Evolutionary conservation across 1,140 invertebrate species (phyloP).

Genomic region (Globodera ellingtonae): DNA sequence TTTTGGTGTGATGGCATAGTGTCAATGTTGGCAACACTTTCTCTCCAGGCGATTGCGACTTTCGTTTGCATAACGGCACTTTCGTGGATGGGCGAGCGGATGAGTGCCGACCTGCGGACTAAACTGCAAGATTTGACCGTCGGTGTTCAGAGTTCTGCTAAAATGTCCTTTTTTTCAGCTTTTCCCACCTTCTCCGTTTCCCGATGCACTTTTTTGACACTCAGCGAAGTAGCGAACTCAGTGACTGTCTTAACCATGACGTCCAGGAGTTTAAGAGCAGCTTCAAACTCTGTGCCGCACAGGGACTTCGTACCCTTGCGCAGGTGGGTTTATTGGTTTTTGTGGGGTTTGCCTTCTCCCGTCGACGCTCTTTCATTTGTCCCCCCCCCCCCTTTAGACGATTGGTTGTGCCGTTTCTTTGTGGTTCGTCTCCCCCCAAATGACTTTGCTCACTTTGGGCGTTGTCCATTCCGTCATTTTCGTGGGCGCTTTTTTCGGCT

Average conservation of each 20-base stretch:
- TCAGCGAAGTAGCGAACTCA: slow-evolving; percentile 84
- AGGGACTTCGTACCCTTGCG: slow-evolving; percentile 35
- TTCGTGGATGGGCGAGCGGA: slow-evolving; percentile 81
- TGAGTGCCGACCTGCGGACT: slow-evolving; percentile 78
- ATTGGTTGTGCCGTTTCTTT: slow-evolving; percentile 79
- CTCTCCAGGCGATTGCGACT: slow-evolving; percentile 77
- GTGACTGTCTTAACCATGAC: slow-evolving; percentile 85
- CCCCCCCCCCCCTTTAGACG: slow-evolving; percentile 68
- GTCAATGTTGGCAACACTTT: slow-evolving; percentile 7
- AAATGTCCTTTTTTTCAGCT: neutral
- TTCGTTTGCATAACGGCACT: slow-evolving; percentile 84
- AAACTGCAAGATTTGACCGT: slow-evolving; percentile 71
- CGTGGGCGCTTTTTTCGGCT: slow-evolving; percentile 77
- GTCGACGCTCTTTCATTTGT: neutral
- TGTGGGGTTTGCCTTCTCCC: neutral
- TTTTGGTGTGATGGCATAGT: slow-evolving; percentile 5
- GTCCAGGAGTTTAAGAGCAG: slow-evolving; percentile 95
- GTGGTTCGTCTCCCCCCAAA: slow-evolving; percentile 81
- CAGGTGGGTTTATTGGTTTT: slow-evolving; percentile 24
- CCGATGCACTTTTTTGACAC: slow-evolving; percentile 88
- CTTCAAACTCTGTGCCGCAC: slow-evolving; percentile 75
- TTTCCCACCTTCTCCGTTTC: slow-evolving; percentile 77
- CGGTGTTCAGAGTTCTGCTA: slow-evolving; percentile 67
- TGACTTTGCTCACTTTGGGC: slow-evolving; percentile 79
- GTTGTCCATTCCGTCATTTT: slow-evolving; percentile 81